Conservation (phyloP, 2,888 invertebrate genomes). For the Melikaiella ostensackeni region DNA sequence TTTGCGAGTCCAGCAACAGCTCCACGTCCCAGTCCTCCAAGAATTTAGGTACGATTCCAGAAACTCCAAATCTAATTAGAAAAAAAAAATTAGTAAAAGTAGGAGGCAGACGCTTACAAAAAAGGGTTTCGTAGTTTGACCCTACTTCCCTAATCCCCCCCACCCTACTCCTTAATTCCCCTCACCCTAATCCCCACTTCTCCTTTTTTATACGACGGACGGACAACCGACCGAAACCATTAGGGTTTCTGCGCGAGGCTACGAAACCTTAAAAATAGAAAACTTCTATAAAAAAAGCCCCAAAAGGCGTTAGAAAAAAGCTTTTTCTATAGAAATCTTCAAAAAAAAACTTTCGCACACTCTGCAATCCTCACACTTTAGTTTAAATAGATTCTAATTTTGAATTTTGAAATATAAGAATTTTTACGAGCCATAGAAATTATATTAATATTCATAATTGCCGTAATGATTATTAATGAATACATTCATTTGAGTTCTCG, state of each 20-base stretch:
- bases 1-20: slow-evolving; percentile 72
- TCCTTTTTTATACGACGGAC: no score
- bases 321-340: slow-evolving; percentile 1
- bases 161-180: no score
- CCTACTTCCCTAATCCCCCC: no score
- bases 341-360: background rate
- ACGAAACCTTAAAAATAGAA: no score
- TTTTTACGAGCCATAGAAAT: background rate
- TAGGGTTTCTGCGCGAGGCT: no score
- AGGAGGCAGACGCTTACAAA: background rate
- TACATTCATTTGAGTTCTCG: no score
- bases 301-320: background rate
- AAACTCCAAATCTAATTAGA: slow-evolving; percentile 16
- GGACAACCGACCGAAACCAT: no score
- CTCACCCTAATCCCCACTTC: no score
- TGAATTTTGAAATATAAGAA: background rate
- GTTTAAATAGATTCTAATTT: background rate
- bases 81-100: background rate
- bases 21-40: slow-evolving; percentile 70
- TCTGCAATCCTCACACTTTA: background rate
- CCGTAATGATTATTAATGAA: background rate
- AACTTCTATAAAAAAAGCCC: background rate
- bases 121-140: background rate
- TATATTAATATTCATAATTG: background rate
- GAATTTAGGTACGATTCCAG: slow-evolving; percentile 68